Evolutionary conservation across 2,888 invertebrate species (phyloP), one percentile per base, ranked within the genome.

Genomic region (Cheilosia soror): DNA sequence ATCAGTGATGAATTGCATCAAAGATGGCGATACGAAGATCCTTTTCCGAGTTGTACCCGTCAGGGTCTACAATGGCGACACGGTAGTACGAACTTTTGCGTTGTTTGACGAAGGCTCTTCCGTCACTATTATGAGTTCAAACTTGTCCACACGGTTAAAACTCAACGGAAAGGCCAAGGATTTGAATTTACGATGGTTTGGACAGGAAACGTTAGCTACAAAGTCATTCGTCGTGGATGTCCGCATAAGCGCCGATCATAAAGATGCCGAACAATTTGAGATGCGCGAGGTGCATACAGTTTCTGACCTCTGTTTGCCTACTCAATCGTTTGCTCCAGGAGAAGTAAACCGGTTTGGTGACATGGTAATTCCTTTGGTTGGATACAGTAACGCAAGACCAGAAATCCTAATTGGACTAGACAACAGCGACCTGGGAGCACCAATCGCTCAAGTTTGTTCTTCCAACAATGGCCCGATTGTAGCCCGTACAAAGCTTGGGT

Each of bases 151-250:
- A 9, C 47, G 63, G 20, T 42, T 87, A 4, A 63, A 65, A 13
- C 9, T 84, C 5, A 51, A 15, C n/a, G 84, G 87, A 7, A 63
- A 65, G 42, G 47, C 42, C 9, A 63, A 65, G 0, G 9, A 60
- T 5, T 62, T 87, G 13, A 84, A 44, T 15, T 31, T 87, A 13
- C 60, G 78, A 51, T 87, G 82, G 79, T 63, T 72, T 47, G 73
- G 72, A 0, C 20, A 15, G 2, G 37, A 63, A 20, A 37, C 55
- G 1, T 3, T 65, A 11, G 5, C 5, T 2, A 37, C 53, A 20
- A 11, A 73, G n/a, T 65, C 55, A 3, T 37, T 47, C 2, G 33
- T 33, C 6, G 55, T 55, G 4, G 20, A 73, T 11, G 6, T 65
- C 5, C 13, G 51, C n/a, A 65, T 73, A n/a, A 73, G 55, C 5